Evolutionary conservation across 2,797 vertebrate genomes (phyloP).

Genomic region (Sebastes steindachneri): DNA sequence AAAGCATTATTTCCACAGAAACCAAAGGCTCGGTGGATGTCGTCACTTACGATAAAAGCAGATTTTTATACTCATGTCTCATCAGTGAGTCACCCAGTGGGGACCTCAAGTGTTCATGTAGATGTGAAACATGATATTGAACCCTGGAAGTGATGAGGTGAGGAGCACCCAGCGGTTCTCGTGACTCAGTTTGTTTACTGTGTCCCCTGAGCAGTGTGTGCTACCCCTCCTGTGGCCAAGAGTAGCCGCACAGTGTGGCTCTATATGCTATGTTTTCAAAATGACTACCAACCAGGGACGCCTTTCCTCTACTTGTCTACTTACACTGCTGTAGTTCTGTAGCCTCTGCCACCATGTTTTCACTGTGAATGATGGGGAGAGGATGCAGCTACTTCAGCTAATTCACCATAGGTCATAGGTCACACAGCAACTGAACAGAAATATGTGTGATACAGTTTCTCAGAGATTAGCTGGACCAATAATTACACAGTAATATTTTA

Average conservation of each 20-base stretch:
- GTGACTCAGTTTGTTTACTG: conserved; percentile 31
- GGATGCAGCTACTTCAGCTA: conserved; percentile 14
- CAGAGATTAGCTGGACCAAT: not conserved
- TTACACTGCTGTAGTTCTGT: not conserved
- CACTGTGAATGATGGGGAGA: conserved; percentile 10
- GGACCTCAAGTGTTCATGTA: conserved; percentile 7
- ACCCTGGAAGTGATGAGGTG: conserved; percentile 14
- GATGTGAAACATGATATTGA: conserved; percentile 32
- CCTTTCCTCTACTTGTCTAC: not conserved
- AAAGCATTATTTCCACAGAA: not conserved
- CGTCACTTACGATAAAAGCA: not conserved
- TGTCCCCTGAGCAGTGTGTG: conserved; percentile 9
- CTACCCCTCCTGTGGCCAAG: conserved; percentile 2
- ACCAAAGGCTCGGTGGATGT: not conserved
- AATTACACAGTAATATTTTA: conserved; percentile 19
- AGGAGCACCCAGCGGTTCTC: conserved; percentile 13
- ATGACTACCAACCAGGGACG: not conserved
- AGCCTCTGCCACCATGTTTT: conserved; percentile 8
- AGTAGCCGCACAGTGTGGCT: not conserved
- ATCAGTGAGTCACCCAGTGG: not conserved
- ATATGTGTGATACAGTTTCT: not conserved
- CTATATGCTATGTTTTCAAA: conserved; percentile 12
- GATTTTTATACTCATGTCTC: not conserved
- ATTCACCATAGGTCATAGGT: conserved; percentile 15
- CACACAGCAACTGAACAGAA: not conserved